These are phyloP conservation scores for Malaclemys terrapin DNA, from an alignment of 2,113 vertebrate species.

Conservation along the genomic window DNA sequence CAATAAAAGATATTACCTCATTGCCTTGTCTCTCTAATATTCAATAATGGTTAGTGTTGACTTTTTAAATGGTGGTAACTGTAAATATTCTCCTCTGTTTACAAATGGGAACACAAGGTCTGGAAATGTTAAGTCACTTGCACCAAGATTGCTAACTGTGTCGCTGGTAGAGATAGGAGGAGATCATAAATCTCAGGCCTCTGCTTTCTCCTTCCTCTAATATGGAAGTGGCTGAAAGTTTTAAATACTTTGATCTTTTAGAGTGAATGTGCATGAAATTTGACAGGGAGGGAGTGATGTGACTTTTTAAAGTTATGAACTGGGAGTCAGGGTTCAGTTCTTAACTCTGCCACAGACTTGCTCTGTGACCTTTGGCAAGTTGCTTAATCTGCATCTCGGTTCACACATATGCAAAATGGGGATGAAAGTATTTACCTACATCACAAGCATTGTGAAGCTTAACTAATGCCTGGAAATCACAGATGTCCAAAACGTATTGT, in stretches of 20 bases:
- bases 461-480: background rate
- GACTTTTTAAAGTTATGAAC: background rate
- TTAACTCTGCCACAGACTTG: background rate
- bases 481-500: background rate
- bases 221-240: slow-evolving; percentile 22
- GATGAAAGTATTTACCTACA: fast-evolving
- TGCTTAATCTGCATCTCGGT: background rate
- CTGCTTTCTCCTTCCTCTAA: background rate
- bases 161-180: background rate
- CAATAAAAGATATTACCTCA: background rate
- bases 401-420: background rate
- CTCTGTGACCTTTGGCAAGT: background rate
- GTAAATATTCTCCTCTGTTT: background rate
- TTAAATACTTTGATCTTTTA: background rate
- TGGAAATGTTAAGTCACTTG: background rate
- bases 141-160: background rate
- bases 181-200: background rate
- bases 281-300: background rate
- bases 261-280: background rate
- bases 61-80: background rate
- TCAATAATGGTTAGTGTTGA: background rate
- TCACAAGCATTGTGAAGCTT: background rate
- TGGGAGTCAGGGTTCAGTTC: slow-evolving; percentile 13
- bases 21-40: background rate
- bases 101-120: slow-evolving; percentile 6